phyloP scores from a whole-genome alignment of 2,888 invertebrate species.

The Cyaniris semiargus region DNA sequence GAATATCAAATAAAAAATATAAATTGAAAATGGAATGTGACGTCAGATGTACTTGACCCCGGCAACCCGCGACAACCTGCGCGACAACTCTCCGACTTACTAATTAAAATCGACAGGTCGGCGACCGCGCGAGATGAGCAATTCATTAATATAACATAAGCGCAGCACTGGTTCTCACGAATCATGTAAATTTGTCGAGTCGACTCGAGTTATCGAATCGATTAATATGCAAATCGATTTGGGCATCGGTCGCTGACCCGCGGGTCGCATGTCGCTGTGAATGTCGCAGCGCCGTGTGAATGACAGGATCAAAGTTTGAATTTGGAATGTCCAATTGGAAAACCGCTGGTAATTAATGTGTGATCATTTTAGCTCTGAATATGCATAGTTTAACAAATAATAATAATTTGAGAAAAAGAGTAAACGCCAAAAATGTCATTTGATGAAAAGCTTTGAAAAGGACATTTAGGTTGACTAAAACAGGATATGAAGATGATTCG shows the following conservation, averaged over 20 bases:
- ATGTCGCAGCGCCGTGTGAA: slow-evolving; percentile 88
- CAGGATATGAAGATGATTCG: no score
- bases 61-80: slow-evolving; percentile 27
- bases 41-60: slow-evolving; percentile 29
- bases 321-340: background rate
- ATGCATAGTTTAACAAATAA: background rate
- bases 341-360: background rate
- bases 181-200: slow-evolving; percentile 80
- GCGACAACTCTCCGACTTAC: slow-evolving; percentile 38
- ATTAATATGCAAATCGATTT: slow-evolving; percentile 78
- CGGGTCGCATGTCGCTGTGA: slow-evolving; percentile 73
- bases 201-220: slow-evolving; percentile 79
- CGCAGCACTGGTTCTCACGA: slow-evolving; percentile 77
- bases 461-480: no score
- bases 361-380: background rate
- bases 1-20: slow-evolving; percentile 2
- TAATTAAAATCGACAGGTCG: slow-evolving; percentile 71
- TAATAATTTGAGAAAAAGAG: background rate
- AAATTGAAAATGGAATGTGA: slow-evolving; percentile 24
- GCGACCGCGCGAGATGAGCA: slow-evolving; percentile 67
- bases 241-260: slow-evolving; percentile 77
- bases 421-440: no score
- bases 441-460: no score
- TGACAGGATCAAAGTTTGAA: slow-evolving; percentile 11
- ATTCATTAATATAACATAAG: slow-evolving; percentile 80